These are phyloP conservation scores for Chitala chitala DNA, from an alignment of 2,113 vertebrate species.

Conservation along the genomic window DNA sequence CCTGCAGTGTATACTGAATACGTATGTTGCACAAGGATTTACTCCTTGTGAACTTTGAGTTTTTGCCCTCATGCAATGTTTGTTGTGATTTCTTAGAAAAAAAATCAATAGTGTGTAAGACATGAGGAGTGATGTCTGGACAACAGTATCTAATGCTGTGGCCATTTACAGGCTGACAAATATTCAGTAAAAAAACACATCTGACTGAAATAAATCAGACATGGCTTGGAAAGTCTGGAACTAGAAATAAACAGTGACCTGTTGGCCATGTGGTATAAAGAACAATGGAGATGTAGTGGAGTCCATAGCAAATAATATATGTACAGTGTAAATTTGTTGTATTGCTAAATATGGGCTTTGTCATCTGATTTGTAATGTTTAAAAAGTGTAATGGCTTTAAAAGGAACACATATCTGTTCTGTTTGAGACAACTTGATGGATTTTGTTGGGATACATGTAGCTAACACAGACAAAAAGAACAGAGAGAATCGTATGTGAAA, in stretches of 20 bases:
- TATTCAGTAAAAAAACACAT: background rate
- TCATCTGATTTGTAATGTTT: too few relatives aligned
- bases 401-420: too few relatives aligned
- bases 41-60: background rate
- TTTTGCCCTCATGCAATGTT: background rate
- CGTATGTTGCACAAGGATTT: too few relatives aligned
- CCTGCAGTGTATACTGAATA: background rate
- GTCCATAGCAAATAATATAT: background rate
- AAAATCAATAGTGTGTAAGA: background rate
- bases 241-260: background rate
- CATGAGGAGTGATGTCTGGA: background rate
- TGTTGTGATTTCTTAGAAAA: background rate
- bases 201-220: constrained; percentile 8
- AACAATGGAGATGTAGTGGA: background rate
- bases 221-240: background rate
- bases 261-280: background rate
- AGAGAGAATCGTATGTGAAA: too few relatives aligned
- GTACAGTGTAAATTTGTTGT: background rate
- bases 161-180: background rate
- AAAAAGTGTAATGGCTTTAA: too few relatives aligned
- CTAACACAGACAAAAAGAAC: too few relatives aligned
- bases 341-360: too few relatives aligned
- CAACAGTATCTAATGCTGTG: background rate
- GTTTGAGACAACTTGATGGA: too few relatives aligned
- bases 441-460: too few relatives aligned